A percentile compares a stretch with the other conserved stretches of the same genome.
Evolutionary conservation across 2,113 vertebrate genomes (phyloP).

Genomic region (Pogona vitticeps): DNA sequence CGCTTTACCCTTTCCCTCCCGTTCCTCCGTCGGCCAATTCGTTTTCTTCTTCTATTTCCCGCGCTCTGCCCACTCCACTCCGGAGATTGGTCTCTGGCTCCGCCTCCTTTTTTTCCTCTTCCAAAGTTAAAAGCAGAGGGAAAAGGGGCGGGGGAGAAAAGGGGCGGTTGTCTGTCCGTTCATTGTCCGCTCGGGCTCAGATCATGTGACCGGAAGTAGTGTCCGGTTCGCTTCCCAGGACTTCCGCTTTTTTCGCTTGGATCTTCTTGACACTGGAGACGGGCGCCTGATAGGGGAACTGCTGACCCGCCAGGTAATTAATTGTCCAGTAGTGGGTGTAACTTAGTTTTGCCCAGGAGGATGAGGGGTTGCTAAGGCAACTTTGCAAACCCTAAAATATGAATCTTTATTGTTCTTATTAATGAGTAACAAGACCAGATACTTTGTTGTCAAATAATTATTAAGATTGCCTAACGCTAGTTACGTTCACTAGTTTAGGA

Average conservation of each 20-base stretch:
- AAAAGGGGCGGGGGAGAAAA: not conserved
- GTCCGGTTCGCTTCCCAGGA: not conserved
- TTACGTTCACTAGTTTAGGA: not conserved
- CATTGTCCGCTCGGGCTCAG: not conserved
- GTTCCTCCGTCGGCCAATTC: not conserved
- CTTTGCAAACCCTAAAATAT: no score
- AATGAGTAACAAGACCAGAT: not conserved
- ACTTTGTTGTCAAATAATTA: not conserved
- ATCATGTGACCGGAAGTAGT: conserved; percentile 38
- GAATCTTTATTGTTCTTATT: no score
- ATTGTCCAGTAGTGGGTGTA: not conserved
- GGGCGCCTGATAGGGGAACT: not conserved
- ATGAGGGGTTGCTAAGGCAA: not conserved
- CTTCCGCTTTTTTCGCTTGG: conserved; percentile 6
- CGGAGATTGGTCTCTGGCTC: not conserved
- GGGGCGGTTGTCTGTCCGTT: no score
- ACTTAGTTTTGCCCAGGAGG: not conserved
- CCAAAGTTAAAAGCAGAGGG: not conserved
- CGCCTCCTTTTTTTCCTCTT: not conserved
- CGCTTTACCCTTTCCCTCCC: no score
- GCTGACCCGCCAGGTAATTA: not conserved
- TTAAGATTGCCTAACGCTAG: not conserved
- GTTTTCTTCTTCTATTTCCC: no score
- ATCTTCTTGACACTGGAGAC: not conserved
- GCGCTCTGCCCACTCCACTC: not conserved